Percentiles rank a stretch among this genome's conserved stretches.
Evolutionary conservation across 2,113 vertebrate genomes (phyloP).

Genomic region (Eulemur macaco): DNA sequence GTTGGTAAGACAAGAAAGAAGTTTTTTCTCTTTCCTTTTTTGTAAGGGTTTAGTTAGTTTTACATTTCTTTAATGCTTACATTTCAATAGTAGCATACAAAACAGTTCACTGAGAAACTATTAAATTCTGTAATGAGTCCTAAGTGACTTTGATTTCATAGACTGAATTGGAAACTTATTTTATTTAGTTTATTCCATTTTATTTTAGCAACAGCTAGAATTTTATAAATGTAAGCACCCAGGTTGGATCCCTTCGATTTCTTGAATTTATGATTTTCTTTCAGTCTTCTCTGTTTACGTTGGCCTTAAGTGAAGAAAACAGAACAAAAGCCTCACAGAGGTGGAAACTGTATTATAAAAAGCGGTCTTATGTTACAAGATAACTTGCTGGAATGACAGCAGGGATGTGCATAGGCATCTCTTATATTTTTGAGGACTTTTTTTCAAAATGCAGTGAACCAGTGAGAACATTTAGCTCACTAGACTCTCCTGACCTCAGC

Average conservation of each 20-base stretch:
- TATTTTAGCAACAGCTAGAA: slow-evolving; percentile 41
- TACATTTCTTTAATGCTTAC: slow-evolving; percentile 80
- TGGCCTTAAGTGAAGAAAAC: slow-evolving; percentile 43
- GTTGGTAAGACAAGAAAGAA: slow-evolving; percentile 84
- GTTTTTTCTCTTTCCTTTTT: not conserved
- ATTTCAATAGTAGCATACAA: slow-evolving; percentile 79
- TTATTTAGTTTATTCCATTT: slow-evolving; percentile 6
- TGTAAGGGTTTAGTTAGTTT: slow-evolving; percentile 79
- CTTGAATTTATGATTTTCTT: slow-evolving; percentile 10
- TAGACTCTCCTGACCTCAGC: not conserved
- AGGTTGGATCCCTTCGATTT: slow-evolving; percentile 30
- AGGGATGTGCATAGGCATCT: not conserved
- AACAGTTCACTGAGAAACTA: slow-evolving; percentile 77
- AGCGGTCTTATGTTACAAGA: not conserved
- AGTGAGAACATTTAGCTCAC: not conserved
- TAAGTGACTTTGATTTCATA: slow-evolving; percentile 76
- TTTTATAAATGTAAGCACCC: slow-evolving; percentile 47
- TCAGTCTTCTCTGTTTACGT: slow-evolving; percentile 13
- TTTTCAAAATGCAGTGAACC: not conserved
- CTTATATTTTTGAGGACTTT: not conserved
- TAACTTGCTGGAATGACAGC: not conserved
- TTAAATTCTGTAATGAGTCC: slow-evolving; percentile 75
- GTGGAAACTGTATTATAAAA: not conserved
- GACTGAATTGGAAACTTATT: slow-evolving; percentile 62
- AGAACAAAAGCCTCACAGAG: not conserved